Evolutionary conservation across 2,888 invertebrate genomes (phyloP), one percentile per base, ranked within the genome.

Genomic region (Lithophane socia): DNA sequence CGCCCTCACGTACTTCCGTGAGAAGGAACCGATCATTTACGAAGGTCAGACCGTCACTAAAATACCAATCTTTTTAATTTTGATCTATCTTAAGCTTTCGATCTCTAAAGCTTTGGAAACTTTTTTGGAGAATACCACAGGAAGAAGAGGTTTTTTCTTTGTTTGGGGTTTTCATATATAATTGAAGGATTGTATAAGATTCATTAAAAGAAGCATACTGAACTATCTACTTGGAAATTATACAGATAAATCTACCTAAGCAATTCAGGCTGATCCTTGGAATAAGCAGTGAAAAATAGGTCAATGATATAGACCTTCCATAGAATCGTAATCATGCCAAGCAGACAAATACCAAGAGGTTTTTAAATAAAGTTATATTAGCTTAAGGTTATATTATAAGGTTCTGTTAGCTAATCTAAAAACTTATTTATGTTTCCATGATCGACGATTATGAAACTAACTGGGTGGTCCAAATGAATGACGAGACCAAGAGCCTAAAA

Each of bases 21-120:
- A 99, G 96, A 99, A 98, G 96, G 98, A 99, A 97, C 99, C 99
- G 93, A 99, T 99, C 94, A 98, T 99, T 93, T 99, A 99, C 97
- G 99, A 99, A 97, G 99, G 98, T 98, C 92, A 96, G 88, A 79
- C 65, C 44, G 60, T 70, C 56, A 79, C 42, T 56, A 29, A 68
- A 16, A 47, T 9, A 65, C 42, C 13, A 47, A 16, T 54, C 0
- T 37, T 76, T 58, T 29, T 60, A 8, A 44, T 24, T 24, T 54
- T 37, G 18, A 24, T 16, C 4, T 5, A 16, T 60, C 10, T 9
- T 24, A 37, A 49, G 18, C 9, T 13, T 58, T n/a, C 1, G 13
- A 72, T 8, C 29, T 47, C 37, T n/a, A 13, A 58, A 24, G 4
- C n/a, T 60, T 49, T 37, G 44, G 16, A n/a, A 37, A 2, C 12